A percentile compares a stretch with the other conserved stretches of the same genome.
Evolutionary conservation across 2,888 invertebrate species (phyloP).

Genomic region (Drosophila prolongata): DNA sequence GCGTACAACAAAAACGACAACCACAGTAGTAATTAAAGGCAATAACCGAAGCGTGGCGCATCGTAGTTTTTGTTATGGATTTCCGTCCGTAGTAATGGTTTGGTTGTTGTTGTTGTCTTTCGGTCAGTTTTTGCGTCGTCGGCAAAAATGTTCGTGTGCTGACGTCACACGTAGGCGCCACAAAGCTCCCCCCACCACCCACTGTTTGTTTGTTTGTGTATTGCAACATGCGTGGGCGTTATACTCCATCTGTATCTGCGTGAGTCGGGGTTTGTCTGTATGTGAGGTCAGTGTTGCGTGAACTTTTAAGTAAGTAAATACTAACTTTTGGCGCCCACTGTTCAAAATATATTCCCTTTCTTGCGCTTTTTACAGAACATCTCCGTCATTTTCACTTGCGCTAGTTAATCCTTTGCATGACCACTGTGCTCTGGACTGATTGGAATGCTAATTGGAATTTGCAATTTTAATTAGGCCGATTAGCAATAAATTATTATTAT

Average conservation of each 20-base stretch:
- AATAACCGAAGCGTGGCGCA: constrained; percentile 77
- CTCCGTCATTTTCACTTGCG: constrained; percentile 29
- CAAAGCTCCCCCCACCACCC: constrained; percentile 31
- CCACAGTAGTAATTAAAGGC: constrained; percentile 74
- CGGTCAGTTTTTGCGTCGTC: constrained; percentile 57
- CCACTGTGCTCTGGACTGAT: constrained; percentile 21
- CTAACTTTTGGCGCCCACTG: constrained; percentile 25
- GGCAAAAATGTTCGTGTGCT: constrained; percentile 60
- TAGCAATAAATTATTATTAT: constrained; percentile 1
- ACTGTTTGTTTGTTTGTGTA: constrained; percentile 50
- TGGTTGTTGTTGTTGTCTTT: constrained; percentile 29
- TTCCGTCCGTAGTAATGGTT: constrained; percentile 58
- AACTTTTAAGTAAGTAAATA: constrained; percentile 38
- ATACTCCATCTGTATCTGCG: constrained; percentile 35
- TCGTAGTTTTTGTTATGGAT: constrained; percentile 60
- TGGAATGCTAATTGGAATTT: constrained; percentile 33
- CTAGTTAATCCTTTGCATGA: constrained; percentile 36
- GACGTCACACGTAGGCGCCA: constrained; percentile 66
- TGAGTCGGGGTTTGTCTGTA: constrained; percentile 16
- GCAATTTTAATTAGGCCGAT: constrained; percentile 10
- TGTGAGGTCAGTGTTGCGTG: constrained; percentile 54
- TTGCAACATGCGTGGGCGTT: constrained; percentile 68
- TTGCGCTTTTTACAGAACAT: constrained; percentile 16
- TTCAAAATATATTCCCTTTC: constrained; percentile 5
- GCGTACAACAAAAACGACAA: constrained; percentile 50